A percentile compares a stretch with the other conserved stretches of the same genome.
phyloP scores from a whole-genome alignment of 2,888 invertebrate species.

The Palloptera scutellata region DNA sequence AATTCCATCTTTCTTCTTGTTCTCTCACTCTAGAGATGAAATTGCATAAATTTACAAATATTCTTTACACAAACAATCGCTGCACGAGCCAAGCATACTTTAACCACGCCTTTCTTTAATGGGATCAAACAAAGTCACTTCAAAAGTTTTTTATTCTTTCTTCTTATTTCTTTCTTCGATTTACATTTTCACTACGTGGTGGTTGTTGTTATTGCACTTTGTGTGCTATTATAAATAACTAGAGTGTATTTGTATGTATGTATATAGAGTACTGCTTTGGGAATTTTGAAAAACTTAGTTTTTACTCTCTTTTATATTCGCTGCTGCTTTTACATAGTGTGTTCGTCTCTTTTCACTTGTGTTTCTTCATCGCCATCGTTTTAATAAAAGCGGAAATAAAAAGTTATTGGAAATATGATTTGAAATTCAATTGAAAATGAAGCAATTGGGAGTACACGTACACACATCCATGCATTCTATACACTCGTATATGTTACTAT shows the following conservation, averaged over 20 bases:
- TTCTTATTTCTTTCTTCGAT: background rate
- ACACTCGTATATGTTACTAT: background rate
- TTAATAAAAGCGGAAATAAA: slow-evolving; percentile 24
- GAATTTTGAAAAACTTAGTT: background rate
- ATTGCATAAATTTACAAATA: no score
- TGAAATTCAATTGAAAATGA: slow-evolving; percentile 42
- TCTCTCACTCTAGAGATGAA: no score
- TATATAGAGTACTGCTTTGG: background rate
- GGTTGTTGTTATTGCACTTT: background rate
- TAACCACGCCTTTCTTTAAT: no score
- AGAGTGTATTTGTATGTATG: background rate
- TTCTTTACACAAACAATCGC: no score
- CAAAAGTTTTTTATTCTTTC: no score
- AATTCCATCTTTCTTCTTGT: no score
- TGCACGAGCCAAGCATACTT: no score
- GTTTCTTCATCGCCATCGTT: background rate
- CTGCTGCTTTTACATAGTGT: background rate
- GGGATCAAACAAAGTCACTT: no score
- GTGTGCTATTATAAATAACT: background rate
- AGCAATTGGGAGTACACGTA: background rate
- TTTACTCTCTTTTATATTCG: background rate
- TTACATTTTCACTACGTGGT: background rate
- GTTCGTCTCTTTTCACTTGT: slow-evolving; percentile 2
- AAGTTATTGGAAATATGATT: slow-evolving; percentile 43
- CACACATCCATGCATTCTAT: background rate